phyloP scores from a whole-genome alignment of 2,797 vertebrate genomes.

The Hybognathus amarus region DNA sequence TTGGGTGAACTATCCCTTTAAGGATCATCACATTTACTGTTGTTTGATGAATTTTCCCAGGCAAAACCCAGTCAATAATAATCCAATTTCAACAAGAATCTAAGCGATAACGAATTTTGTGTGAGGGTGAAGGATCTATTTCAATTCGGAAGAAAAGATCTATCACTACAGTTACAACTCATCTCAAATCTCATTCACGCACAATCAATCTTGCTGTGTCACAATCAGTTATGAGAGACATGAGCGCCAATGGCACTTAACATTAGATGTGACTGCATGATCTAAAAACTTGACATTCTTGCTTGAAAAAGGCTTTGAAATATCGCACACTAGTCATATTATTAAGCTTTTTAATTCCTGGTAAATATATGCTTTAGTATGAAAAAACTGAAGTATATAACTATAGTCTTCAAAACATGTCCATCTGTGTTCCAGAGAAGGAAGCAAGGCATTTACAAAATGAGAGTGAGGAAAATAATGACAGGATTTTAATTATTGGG shows the following conservation, averaged over 20 bases:
- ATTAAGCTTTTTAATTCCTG: not conserved
- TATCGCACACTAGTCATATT: not conserved
- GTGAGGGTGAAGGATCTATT: not conserved
- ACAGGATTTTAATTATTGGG: not conserved
- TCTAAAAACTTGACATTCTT: not conserved
- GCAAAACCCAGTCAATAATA: not conserved
- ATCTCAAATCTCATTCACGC: not conserved
- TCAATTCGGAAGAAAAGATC: not conserved
- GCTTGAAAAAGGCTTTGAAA: not conserved
- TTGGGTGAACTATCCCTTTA: too few relatives aligned
- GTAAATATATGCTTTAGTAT: not conserved
- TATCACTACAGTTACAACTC: not conserved
- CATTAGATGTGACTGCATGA: not conserved
- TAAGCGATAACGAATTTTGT: not conserved
- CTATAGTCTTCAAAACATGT: conserved; percentile 16
- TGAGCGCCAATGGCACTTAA: not conserved
- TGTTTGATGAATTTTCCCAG: not conserved
- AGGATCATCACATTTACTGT: not conserved
- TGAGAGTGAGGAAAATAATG: not conserved
- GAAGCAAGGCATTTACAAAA: not conserved
- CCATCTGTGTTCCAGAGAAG: not conserved
- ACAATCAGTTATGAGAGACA: not conserved
- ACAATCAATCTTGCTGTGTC: not conserved
- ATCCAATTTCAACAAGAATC: not conserved
- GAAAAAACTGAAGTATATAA: too few relatives aligned